Evolutionary conservation across 1,140 invertebrate genomes (phyloP).

Genomic region (Lasaia peninsularis): DNA sequence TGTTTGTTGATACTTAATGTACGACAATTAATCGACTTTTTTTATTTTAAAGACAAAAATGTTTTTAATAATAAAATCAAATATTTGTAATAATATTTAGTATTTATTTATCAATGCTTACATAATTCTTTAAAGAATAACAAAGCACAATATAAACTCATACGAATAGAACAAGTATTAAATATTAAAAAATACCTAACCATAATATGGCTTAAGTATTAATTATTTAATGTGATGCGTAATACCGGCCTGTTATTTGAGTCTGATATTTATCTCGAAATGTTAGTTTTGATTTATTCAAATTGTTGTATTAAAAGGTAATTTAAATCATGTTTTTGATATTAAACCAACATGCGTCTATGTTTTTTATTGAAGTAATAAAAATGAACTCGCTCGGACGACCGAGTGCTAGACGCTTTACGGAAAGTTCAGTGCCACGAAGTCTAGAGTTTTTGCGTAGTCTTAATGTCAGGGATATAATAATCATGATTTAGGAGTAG

Average conservation of each 20-base stretch:
- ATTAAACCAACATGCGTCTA: background rate
- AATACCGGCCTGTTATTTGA: background rate
- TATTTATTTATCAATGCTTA: too few relatives aligned
- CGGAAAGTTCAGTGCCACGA: background rate
- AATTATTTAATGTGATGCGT: background rate
- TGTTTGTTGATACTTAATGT: too few relatives aligned
- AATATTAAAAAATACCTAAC: too few relatives aligned
- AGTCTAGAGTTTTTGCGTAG: constrained; percentile 2
- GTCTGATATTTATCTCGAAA: background rate
- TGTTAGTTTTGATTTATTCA: background rate
- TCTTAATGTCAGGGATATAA: constrained; percentile 4
- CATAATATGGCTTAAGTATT: background rate
- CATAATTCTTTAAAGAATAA: too few relatives aligned
- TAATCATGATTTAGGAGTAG: background rate
- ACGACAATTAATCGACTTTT: too few relatives aligned
- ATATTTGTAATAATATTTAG: too few relatives aligned
- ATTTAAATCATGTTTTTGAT: background rate
- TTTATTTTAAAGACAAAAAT: too few relatives aligned
- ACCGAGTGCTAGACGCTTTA: background rate
- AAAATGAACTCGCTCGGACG: background rate
- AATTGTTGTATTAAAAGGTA: background rate
- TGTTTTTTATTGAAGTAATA: constrained; percentile 7
- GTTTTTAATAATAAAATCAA: too few relatives aligned
- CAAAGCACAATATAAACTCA: too few relatives aligned
- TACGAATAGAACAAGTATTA: too few relatives aligned